Evolutionary conservation across 2,113 vertebrate species (phyloP).

Genomic region (Petroica traversi): DNA sequence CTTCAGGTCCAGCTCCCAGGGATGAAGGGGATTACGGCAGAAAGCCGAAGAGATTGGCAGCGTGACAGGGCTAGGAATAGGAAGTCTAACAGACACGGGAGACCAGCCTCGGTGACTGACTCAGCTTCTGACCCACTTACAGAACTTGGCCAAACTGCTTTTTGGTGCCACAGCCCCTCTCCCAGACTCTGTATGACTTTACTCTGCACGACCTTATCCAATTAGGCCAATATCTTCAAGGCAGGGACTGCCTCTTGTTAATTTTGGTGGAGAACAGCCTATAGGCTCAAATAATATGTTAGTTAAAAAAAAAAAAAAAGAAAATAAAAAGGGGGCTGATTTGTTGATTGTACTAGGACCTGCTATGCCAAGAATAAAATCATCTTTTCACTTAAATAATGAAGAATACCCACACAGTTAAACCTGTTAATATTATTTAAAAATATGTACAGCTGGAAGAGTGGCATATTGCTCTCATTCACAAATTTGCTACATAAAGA

Average conservation of each 20-base stretch:
- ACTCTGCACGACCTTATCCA: background rate
- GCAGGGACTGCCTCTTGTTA: background rate
- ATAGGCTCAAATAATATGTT: background rate
- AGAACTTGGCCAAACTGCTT: background rate
- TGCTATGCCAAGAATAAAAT: background rate
- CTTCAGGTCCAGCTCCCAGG: background rate
- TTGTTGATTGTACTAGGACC: background rate
- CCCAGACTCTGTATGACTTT: background rate
- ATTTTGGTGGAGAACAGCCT: background rate
- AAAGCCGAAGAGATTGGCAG: background rate
- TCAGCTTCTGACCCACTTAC: background rate
- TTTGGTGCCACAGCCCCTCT: background rate
- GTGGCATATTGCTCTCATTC: slow-evolving; percentile 11
- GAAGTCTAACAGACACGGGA: background rate
- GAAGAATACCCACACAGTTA: background rate
- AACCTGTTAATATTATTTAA: slow-evolving; percentile 20
- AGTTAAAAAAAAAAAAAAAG: background rate
- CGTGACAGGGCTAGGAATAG: background rate
- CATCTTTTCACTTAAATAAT: slow-evolving; percentile 15
- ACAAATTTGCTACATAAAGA: background rate
- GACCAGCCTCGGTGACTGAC: background rate
- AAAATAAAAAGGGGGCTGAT: background rate
- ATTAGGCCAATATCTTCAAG: background rate
- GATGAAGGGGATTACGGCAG: slow-evolving; percentile 16
- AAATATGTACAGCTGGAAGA: background rate